A percentile compares a stretch with the other conserved stretches of the same genome.
These are phyloP conservation scores for Diplolepis rosae DNA, from an alignment of 2,888 invertebrate species.

Conservation along the genomic window DNA sequence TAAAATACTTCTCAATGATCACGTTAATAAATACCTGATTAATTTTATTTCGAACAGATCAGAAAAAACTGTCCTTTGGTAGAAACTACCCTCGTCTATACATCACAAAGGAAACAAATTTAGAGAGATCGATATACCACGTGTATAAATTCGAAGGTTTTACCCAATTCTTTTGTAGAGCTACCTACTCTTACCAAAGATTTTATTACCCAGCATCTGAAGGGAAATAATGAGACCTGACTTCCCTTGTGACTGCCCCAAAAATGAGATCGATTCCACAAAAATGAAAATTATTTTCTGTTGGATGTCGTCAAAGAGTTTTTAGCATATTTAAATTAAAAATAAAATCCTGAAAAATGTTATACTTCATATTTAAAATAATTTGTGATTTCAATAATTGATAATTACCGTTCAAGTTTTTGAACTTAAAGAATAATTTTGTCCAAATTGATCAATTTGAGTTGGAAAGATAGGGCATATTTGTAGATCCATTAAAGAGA, in stretches of 20 bases:
- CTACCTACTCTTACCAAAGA: neutral
- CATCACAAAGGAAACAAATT: neutral
- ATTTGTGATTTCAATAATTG: too few relatives aligned
- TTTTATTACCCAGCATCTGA: neutral
- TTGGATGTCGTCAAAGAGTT: neutral
- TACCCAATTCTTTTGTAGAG: neutral
- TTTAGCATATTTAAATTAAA: neutral
- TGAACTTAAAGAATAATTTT: too few relatives aligned
- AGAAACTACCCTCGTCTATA: neutral
- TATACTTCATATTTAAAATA: too few relatives aligned
- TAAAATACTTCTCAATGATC: too few relatives aligned
- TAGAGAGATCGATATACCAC: constrained; percentile 4
- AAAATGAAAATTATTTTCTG: neutral
- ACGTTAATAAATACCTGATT: too few relatives aligned
- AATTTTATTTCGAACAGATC: neutral
- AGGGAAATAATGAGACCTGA: neutral
- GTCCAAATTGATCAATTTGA: too few relatives aligned
- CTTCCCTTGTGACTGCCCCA: neutral
- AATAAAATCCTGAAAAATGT: neutral
- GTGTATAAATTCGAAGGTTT: constrained; percentile 17
- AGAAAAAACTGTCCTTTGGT: neutral
- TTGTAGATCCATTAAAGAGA: neutral
- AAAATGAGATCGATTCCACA: neutral
- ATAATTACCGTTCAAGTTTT: too few relatives aligned
- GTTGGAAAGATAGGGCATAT: neutral